Conservation (phyloP, 2,888 invertebrate species). For the Bembecia ichneumoniformis region DNA sequence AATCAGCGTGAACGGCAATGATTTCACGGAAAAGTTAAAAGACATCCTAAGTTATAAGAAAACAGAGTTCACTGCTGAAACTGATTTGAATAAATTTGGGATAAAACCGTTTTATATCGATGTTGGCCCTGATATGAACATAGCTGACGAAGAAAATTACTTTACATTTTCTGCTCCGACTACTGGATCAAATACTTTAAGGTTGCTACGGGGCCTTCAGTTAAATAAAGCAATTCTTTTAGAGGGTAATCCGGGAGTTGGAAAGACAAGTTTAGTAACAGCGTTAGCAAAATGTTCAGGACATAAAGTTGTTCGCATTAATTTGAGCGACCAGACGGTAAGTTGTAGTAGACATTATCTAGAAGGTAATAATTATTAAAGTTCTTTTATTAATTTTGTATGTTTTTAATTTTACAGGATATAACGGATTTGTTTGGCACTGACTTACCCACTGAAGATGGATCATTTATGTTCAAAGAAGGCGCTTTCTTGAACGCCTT, state of each 20-base stretch:
- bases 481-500: conserved; percentile 95
- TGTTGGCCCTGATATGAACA: conserved; percentile 47
- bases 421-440: conserved; percentile 98
- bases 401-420: conserved; percentile 73
- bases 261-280: conserved; percentile 95
- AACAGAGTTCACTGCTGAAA: conserved; percentile 41
- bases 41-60: conserved; percentile 43
- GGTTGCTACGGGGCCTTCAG: conserved; percentile 90
- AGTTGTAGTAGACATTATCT: conserved; percentile 27
- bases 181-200: conserved; percentile 84
- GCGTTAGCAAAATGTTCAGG: conserved; percentile 90
- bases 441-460: conserved; percentile 95
- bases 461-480: conserved; percentile 95
- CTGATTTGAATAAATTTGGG: conserved; percentile 71
- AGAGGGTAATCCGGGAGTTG: conserved; percentile 98
- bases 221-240: conserved; percentile 92
- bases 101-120: conserved; percentile 84
- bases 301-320: conserved; percentile 90
- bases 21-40: conserved; percentile 36
- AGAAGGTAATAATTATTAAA: conserved; percentile 1
- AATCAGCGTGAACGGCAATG: conserved; percentile 49
- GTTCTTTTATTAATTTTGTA: conserved; percentile 1
- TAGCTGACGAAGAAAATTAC: conserved; percentile 28
- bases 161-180: conserved; percentile 86
- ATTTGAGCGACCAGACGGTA: conserved; percentile 98